Percentiles rank a stretch among this genome's conserved stretches.
Evolutionary conservation across 2,113 vertebrate genomes (phyloP).

Genomic region (Scomber colias): DNA sequence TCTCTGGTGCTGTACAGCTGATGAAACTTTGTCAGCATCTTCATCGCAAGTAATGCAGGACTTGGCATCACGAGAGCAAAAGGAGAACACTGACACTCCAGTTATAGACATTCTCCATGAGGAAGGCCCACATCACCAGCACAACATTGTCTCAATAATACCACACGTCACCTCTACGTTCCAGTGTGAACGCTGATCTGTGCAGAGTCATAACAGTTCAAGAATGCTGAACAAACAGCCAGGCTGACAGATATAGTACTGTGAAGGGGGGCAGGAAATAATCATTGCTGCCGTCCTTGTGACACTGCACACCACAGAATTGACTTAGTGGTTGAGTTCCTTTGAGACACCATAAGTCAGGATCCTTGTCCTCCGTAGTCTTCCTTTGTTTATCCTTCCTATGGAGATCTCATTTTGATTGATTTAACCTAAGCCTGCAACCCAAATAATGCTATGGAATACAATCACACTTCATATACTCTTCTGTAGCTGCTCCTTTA

Average conservation of each 20-base stretch:
- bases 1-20: slow-evolving; percentile 23
- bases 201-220: slow-evolving; percentile 37
- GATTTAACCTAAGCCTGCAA: slow-evolving; percentile 44
- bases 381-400: slow-evolving; percentile 37
- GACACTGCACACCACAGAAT: slow-evolving; percentile 38
- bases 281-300: slow-evolving; percentile 41
- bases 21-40: slow-evolving; percentile 51
- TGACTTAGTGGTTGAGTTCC: slow-evolving; percentile 40
- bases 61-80: slow-evolving; percentile 28
- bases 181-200: slow-evolving; percentile 17
- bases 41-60: slow-evolving; percentile 29
- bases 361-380: slow-evolving; percentile 21
- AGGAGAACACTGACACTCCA: slow-evolving; percentile 31
- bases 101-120: slow-evolving; percentile 12
- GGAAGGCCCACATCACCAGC: slow-evolving; percentile 37
- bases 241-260: slow-evolving; percentile 20
- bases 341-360: slow-evolving; percentile 36
- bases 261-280: slow-evolving; percentile 49
- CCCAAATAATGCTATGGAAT: slow-evolving; percentile 48
- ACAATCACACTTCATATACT: slow-evolving; percentile 54
- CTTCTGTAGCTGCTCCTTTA: slow-evolving; percentile 54
- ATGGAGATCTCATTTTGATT: slow-evolving; percentile 21
- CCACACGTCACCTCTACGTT: slow-evolving; percentile 11
- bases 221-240: slow-evolving; percentile 40
- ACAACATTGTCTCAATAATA: not conserved